phyloP scores from a whole-genome alignment of 2,113 vertebrate species.

The Corvus cornix region DNA sequence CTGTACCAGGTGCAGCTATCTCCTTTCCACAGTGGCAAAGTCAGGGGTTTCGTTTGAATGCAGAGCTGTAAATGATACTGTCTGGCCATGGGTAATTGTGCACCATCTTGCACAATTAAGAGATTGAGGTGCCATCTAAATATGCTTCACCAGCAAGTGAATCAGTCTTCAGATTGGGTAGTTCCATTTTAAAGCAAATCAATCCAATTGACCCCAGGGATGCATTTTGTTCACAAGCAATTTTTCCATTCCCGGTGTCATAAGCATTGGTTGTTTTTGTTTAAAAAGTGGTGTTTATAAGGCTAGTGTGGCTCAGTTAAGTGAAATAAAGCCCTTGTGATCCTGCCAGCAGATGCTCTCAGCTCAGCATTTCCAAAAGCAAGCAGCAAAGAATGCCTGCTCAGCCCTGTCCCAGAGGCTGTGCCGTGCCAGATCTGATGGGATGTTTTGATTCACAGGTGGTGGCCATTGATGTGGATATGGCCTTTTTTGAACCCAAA shows the following conservation, averaged over 20 bases:
- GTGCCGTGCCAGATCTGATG: not conserved
- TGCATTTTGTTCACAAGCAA: not conserved
- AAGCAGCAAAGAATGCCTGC: not conserved
- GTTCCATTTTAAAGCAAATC: not conserved
- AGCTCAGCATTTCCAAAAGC: not conserved
- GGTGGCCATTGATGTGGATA: constrained; percentile 96
- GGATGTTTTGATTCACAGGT: constrained; percentile 78
- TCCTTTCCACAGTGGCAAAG: not conserved
- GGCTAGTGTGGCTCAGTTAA: not conserved
- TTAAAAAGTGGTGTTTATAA: not conserved
- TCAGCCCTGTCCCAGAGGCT: not conserved
- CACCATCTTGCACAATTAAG: not conserved
- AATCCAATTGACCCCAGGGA: not conserved
- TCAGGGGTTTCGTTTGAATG: not conserved
- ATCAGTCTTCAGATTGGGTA: not conserved
- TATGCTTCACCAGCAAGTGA: not conserved
- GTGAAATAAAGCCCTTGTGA: not conserved
- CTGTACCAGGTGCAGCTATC: not conserved
- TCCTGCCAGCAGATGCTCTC: not conserved
- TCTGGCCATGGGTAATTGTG: not conserved
- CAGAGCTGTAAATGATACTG: not conserved
- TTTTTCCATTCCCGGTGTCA: not conserved
- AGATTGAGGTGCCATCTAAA: not conserved
- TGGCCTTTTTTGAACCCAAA: constrained; percentile 99
- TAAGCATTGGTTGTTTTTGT: not conserved